Base-by-base conservation (phyloP, 2,888 invertebrate species). In the Hypomecis punctinalis region DNA sequence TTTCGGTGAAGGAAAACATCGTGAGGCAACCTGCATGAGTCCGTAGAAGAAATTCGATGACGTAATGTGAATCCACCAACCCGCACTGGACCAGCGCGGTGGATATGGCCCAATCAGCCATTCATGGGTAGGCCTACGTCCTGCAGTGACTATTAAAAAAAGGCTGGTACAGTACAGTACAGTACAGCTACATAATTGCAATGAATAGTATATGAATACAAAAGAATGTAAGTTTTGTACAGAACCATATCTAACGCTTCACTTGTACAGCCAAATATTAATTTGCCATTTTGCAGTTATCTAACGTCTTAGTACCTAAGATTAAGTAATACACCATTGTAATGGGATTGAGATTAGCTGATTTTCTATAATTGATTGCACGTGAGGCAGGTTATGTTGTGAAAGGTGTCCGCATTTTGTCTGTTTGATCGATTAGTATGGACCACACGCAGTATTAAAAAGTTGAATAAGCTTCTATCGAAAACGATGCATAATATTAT, bases 261-360 rank as follows among this genome's bases (percentile, higher is more conserved):
- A 54, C 59, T 47, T 42, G 48, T 43, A 53, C 10, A 47, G 5
- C n/a, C 39, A 48, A 46, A 58, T 53, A 40, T 57, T 68, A 64
- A 71, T 68, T 70, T 55, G 59, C 59, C 61, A 62, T 57, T 61
- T 53, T 56, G n/a, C 45, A 23, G 53, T 73, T 75, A 71, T 72
- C 70, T 62, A 58, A 64, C 62, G 68, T 70, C 66, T 65, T 67
- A 66, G 33, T 37, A 40, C 55, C 46, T 40, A 55, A 59, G 59
- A 59, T 64, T 60, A 64, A 43, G 64, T 55, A 59, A 60, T 56
- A 55, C 36, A 46, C 53, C 11, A 64, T 60, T 64, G 53, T 55
- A 64, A 55, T 64, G 45, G 54, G 13, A 45, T 49, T 40, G 33
- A 59, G 63, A 63, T 64, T 46, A 64, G 51, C 33, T 54, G 48